A percentile compares a stretch with the other conserved stretches of the same genome.
Evolutionary conservation across 2,797 vertebrate species (phyloP).

Genomic region (Uromys caudimaculatus): DNA sequence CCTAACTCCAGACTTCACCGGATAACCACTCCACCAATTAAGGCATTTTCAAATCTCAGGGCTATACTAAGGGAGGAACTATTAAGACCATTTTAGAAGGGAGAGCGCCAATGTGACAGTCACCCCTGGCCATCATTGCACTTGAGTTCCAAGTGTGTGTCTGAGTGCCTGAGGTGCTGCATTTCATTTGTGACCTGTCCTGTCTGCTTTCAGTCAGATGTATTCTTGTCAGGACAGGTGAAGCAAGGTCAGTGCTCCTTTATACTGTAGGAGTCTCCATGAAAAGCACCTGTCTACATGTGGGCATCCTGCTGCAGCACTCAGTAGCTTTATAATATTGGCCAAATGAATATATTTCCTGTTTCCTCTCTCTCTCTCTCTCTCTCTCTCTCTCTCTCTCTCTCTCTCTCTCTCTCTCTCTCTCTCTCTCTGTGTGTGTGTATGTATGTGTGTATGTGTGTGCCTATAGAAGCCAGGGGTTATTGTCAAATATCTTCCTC

Average conservation of each 20-base stretch:
- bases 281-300: not conserved
- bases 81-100: not conserved
- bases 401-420: too few species aligned
- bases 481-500: not conserved
- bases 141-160: not conserved
- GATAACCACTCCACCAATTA: not conserved
- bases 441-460: not conserved
- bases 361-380: too few species aligned
- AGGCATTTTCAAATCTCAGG: slow-evolving; percentile 36
- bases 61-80: not conserved
- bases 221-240: not conserved
- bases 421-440: too few species aligned
- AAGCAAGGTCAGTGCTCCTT: not conserved
- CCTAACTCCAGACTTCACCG: not conserved
- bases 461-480: not conserved
- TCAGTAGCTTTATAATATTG: not conserved
- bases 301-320: not conserved
- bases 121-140: not conserved
- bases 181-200: not conserved
- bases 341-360: not conserved
- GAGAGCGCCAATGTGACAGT: not conserved
- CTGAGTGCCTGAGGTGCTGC: not conserved
- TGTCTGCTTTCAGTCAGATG: not conserved
- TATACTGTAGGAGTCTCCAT: not conserved
- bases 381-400: too few species aligned